Percentiles rank a stretch among this genome's conserved stretches.
phyloP scores from a whole-genome alignment of 2,888 invertebrate genomes.

The Amphiduros pacificus region DNA sequence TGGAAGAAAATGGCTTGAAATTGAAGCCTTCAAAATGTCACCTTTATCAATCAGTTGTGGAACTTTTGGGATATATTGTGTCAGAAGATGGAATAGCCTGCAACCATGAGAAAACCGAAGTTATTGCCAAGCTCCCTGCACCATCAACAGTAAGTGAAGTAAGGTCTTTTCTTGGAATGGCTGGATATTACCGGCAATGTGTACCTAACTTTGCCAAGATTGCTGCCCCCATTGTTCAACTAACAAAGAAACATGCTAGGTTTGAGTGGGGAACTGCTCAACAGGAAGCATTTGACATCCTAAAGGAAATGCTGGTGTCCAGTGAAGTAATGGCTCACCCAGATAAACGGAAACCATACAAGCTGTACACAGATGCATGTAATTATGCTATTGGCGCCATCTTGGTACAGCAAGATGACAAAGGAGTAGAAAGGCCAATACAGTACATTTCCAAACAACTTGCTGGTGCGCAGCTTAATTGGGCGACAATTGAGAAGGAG shows the following conservation, averaged over 20 bases:
- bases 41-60: neutral
- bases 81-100: slow-evolving; percentile 16
- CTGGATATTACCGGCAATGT: slow-evolving; percentile 17
- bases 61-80: slow-evolving; percentile 6
- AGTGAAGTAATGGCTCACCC: slow-evolving; percentile 10
- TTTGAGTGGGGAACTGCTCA: neutral
- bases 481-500: slow-evolving; percentile 12
- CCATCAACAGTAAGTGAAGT: slow-evolving; percentile 8
- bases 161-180: slow-evolving; percentile 11
- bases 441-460: slow-evolving; percentile 8
- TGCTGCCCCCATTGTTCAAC: slow-evolving; percentile 7
- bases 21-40: slow-evolving; percentile 2
- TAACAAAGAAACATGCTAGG: neutral
- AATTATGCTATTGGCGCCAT: slow-evolving; percentile 1
- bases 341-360: neutral
- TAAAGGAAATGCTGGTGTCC: slow-evolving; percentile 3
- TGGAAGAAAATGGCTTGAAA: neutral
- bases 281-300: slow-evolving; percentile 4
- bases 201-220: slow-evolving; percentile 13
- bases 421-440: slow-evolving; percentile 9
- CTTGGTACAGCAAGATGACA: neutral
- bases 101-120: slow-evolving; percentile 3
- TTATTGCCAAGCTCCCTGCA: neutral
- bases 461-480: neutral
- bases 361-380: slow-evolving; percentile 6